Evolutionary conservation across 2,797 vertebrate species (phyloP), one percentile per base, ranked within the genome.

Genomic region (Glyptemys insculpta): DNA sequence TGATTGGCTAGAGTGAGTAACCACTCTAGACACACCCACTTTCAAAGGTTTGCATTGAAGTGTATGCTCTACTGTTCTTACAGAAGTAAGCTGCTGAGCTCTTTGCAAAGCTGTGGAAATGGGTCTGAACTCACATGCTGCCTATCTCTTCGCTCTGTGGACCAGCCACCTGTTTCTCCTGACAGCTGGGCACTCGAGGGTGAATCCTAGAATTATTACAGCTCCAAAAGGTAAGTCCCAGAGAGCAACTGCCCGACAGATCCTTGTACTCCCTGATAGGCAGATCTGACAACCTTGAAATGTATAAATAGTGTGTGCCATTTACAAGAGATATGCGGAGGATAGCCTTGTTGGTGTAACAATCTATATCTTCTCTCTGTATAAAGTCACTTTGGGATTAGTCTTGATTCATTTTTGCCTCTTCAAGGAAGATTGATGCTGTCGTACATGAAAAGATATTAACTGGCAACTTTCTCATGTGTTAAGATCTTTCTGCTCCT

Each of bases 181-280:
- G 93, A 82, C 82, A 0, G 90, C 56, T 4, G 92, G 87, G 14
- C 79, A 1, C 82, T 56, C 76, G 84, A 94, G 85, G 93, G 95
- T 97, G 90, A 97, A 94, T 90, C 97, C 97, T 86, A 72, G 97
- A 83, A 96, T 97, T 85, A 83, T 96, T 88, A 6, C 91, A 0
- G 85, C 78, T 41, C 93, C 93, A 0, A 94, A 79, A 92, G 97
- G 97, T 97, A 84, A 97, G 96, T 50, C 1, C 76, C 1, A 6
- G 23, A 37, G 23, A 29, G 80, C 37, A 31, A 3, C 14, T 27
- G 52, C 72, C 86, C 44, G 91, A 21, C 19, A 37, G n/a, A 68
- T 37, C n/a, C n/a, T 68, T 68, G 65, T 19, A 37, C 65, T 37
- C 16, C n/a, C 19, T 12, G 0, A 18, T 6, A 1, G 5, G 52